phyloP scores from a whole-genome alignment of 2,113 vertebrate genomes.

The Saguinus midas region DNA sequence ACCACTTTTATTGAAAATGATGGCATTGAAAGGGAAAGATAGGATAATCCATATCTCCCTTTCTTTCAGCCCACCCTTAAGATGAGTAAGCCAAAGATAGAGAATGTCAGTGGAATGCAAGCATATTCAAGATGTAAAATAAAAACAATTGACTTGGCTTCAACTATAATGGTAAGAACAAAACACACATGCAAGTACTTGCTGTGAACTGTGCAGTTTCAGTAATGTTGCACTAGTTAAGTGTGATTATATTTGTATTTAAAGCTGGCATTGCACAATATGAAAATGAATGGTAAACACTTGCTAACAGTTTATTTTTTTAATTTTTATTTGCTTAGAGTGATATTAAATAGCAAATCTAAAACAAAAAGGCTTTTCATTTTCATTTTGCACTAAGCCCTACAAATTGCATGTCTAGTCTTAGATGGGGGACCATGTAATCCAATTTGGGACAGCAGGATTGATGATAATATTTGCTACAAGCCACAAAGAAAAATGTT shows the following conservation, averaged over 20 bases:
- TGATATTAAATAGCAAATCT: neutral
- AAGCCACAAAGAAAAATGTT: neutral
- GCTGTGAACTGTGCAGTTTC: neutral
- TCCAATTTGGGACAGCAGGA: neutral
- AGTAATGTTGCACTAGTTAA: neutral
- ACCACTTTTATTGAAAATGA: neutral
- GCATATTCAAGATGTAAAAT: neutral
- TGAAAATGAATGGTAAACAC: neutral
- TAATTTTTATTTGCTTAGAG: neutral
- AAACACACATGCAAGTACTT: neutral
- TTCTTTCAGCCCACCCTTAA: neutral
- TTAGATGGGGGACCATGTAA: neutral
- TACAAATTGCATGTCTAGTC: neutral
- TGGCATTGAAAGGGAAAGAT: neutral
- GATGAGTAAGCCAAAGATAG: neutral
- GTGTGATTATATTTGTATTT: neutral
- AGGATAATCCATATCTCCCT: neutral
- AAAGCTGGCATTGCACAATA: neutral
- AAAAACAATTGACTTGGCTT: neutral
- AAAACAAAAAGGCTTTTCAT: neutral
- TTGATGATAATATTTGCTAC: neutral
- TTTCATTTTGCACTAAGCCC: neutral
- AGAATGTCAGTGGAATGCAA: neutral
- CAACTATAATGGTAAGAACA: neutral
- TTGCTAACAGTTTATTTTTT: neutral